Percentiles rank a stretch among this genome's conserved stretches.
Conservation (phyloP, 2,888 invertebrate genomes). For the Melanostoma mellinum region DNA sequence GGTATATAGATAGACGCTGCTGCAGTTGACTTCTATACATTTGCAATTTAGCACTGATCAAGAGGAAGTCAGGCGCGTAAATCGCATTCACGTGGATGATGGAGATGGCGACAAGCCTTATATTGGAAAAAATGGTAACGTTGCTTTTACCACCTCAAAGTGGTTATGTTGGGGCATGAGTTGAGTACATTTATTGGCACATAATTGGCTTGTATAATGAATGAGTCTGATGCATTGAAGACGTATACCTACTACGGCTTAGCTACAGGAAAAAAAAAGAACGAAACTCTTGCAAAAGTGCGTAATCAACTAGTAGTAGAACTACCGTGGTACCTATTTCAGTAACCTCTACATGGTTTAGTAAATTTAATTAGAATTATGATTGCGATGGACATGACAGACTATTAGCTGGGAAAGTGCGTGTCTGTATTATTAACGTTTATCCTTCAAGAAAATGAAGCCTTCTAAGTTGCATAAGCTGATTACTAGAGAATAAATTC, state of each 20-base stretch:
- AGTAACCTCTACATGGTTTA: no score
- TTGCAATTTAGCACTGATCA: constrained; percentile 38
- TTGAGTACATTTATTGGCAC: constrained; percentile 15
- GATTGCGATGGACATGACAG: no score
- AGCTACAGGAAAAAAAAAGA: not conserved
- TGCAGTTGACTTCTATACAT: constrained; percentile 15
- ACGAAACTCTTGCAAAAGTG: no score
- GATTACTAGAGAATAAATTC: no score
- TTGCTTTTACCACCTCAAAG: constrained; percentile 25
- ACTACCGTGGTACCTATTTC: no score
- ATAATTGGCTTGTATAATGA: constrained; percentile 29
- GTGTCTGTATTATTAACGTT: no score
- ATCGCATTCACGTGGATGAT: constrained; percentile 38
- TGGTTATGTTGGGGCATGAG: constrained; percentile 33
- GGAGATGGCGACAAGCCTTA: constrained; percentile 19
- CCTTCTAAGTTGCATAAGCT: no score
- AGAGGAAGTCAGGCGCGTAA: constrained; percentile 32
- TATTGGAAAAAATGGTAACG: constrained; percentile 34
- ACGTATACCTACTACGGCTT: not conserved
- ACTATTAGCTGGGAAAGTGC: no score
- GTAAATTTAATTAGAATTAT: no score
- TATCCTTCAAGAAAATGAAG: no score
- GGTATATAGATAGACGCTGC: constrained; percentile 38
- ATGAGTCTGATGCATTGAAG: constrained; percentile 4
- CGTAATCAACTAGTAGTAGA: no score